A percentile compares a stretch with the other conserved stretches of the same genome.
Evolutionary conservation across 2,888 invertebrate species (phyloP).

Genomic region (Scaptomyza polygonia): DNA sequence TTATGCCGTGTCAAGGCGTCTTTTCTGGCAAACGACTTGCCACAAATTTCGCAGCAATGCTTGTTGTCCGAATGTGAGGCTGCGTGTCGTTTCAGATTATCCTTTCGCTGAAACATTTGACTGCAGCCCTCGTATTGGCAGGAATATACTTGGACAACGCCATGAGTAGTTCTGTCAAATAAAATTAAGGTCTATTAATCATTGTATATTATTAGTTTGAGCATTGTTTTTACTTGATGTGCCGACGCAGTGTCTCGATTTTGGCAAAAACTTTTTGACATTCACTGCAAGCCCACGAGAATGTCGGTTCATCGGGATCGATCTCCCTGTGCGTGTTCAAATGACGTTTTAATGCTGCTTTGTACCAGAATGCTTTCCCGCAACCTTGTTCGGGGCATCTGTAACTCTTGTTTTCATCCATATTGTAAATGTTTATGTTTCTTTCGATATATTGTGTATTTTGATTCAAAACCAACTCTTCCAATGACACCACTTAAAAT

Average conservation of each 20-base stretch:
- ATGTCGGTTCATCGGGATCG: slow-evolving; percentile 21
- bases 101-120: slow-evolving; percentile 59
- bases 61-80: slow-evolving; percentile 42
- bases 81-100: slow-evolving; percentile 41
- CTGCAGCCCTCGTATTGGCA: slow-evolving; percentile 35
- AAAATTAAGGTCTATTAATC: too few species aligned
- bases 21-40: slow-evolving; percentile 46
- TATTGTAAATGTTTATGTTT: background rate
- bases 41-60: slow-evolving; percentile 38
- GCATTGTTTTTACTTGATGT: slow-evolving; percentile 27
- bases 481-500: slow-evolving; percentile 4
- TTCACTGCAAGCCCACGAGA: slow-evolving; percentile 31
- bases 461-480: background rate
- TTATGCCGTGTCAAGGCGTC: slow-evolving; percentile 45
- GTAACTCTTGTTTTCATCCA: slow-evolving; percentile 46
- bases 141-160: slow-evolving; percentile 29
- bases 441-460: background rate
- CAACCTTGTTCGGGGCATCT: slow-evolving; percentile 29
- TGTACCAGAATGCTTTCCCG: slow-evolving; percentile 53
- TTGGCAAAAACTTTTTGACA: slow-evolving; percentile 39
- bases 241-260: slow-evolving; percentile 43
- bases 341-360: slow-evolving; percentile 41
- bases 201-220: background rate
- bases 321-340: slow-evolving; percentile 20
- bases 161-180: slow-evolving; percentile 38